A percentile compares a stretch with the other conserved stretches of the same genome.
These are phyloP conservation scores for Timandra comae DNA, from an alignment of 2,888 invertebrate species.

Conservation along the genomic window DNA sequence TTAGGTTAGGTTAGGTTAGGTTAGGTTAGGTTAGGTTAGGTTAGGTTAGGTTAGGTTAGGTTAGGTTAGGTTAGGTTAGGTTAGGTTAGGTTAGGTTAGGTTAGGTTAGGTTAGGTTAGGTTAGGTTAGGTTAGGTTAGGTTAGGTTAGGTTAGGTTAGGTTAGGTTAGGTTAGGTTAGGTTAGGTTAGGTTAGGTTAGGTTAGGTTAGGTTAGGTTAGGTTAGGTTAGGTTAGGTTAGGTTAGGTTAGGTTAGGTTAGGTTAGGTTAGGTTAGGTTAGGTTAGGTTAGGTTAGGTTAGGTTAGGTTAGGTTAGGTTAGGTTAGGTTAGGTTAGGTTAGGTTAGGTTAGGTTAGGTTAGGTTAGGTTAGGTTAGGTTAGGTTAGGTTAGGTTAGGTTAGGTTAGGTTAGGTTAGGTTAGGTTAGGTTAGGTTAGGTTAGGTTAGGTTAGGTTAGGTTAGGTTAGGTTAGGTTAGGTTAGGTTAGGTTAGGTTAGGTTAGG, in stretches of 20 bases:
- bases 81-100: slow-evolving; percentile 9
- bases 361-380: slow-evolving; percentile 20
- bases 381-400: slow-evolving; percentile 20
- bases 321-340: slow-evolving; percentile 16
- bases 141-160: slow-evolving; percentile 5
- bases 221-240: slow-evolving; percentile 5
- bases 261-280: slow-evolving; percentile 12
- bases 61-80: slow-evolving; percentile 9
- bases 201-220: slow-evolving; percentile 3
- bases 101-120: slow-evolving; percentile 12
- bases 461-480: slow-evolving; percentile 16
- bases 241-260: slow-evolving; percentile 3
- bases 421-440: slow-evolving; percentile 13
- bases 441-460: slow-evolving; percentile 16
- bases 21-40: slow-evolving; percentile 20
- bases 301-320: slow-evolving; percentile 10
- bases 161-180: slow-evolving; percentile 8
- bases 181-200: slow-evolving; percentile 3
- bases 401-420: slow-evolving; percentile 15
- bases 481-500: slow-evolving; percentile 8
- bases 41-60: slow-evolving; percentile 18
- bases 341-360: slow-evolving; percentile 10
- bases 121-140: slow-evolving; percentile 10
- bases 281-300: slow-evolving; percentile 2
- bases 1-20: slow-evolving; percentile 16